These are phyloP conservation scores for Xiphophorus hellerii DNA, from an alignment of 2,113 vertebrate genomes.

Conservation along the genomic window DNA sequence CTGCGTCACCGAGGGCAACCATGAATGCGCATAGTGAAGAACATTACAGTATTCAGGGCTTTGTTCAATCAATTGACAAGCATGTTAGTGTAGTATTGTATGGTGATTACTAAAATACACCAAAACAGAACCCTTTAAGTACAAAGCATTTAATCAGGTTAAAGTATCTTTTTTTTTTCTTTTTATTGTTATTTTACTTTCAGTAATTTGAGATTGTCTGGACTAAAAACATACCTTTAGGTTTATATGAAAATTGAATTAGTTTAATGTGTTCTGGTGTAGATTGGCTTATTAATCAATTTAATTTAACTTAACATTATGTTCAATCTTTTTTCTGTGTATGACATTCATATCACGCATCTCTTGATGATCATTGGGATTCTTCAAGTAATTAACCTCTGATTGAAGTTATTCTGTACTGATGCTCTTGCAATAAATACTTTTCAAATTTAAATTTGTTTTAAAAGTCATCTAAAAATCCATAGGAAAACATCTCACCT, in stretches of 20 bases:
- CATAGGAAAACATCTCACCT: neutral
- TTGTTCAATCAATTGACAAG: neutral
- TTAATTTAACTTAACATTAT: too few relatives aligned
- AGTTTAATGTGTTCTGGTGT: too few relatives aligned
- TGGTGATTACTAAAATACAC: too few relatives aligned
- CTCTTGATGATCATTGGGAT: neutral
- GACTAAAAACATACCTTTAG: too few relatives aligned
- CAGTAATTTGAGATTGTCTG: too few relatives aligned
- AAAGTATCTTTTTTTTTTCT: too few relatives aligned
- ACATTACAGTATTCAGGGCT: neutral
- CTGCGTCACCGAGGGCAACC: constrained; percentile 7
- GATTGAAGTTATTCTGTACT: neutral
- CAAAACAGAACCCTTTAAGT: too few relatives aligned
- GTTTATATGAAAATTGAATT: too few relatives aligned
- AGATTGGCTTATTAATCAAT: too few relatives aligned
- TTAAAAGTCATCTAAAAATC: neutral
- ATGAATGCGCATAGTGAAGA: constrained; percentile 7
- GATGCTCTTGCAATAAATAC: neutral
- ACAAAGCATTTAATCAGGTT: too few relatives aligned
- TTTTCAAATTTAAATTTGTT: neutral
- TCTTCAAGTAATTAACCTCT: neutral
- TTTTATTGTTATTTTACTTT: too few relatives aligned
- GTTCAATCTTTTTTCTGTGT: too few relatives aligned
- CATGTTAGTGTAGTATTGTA: neutral
- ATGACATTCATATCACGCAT: neutral